Conservation (phyloP, 2,888 invertebrate genomes). For the Eristalinus sepulchralis region DNA sequence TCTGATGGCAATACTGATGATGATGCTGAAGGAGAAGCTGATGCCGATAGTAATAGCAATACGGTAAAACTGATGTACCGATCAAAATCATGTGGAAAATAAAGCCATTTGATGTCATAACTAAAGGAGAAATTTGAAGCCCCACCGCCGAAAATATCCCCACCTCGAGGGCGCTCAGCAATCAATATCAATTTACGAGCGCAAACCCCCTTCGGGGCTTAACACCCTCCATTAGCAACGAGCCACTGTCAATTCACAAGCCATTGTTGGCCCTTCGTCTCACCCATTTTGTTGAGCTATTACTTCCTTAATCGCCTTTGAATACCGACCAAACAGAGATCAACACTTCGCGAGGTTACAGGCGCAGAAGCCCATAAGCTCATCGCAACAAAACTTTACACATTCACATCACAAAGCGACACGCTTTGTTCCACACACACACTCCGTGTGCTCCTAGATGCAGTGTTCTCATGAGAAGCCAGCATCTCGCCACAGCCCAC, state of each 20-base stretch:
- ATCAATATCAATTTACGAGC: not conserved
- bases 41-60: too few species aligned
- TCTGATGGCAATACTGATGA: too few species aligned
- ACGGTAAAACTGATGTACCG: too few species aligned
- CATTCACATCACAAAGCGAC: not conserved
- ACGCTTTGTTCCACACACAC: not conserved
- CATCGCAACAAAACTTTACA: not conserved
- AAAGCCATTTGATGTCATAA: too few species aligned
- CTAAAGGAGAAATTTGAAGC: too few species aligned
- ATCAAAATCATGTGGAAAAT: too few species aligned
- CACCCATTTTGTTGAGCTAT: not conserved
- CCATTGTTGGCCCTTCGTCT: not conserved
- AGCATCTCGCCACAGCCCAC: not conserved
- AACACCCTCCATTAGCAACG: not conserved
- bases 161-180: too few species aligned
- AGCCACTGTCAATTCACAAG: not conserved
- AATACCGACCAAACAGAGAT: not conserved
- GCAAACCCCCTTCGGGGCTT: not conserved
- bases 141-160: too few species aligned
- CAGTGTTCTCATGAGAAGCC: not conserved
- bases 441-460: not conserved
- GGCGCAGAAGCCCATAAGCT: not conserved
- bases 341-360: not conserved
- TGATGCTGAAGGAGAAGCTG: too few species aligned
- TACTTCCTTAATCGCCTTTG: not conserved